Conservation (phyloP, 2,888 invertebrate genomes). For the Drosophila tripunctata region DNA sequence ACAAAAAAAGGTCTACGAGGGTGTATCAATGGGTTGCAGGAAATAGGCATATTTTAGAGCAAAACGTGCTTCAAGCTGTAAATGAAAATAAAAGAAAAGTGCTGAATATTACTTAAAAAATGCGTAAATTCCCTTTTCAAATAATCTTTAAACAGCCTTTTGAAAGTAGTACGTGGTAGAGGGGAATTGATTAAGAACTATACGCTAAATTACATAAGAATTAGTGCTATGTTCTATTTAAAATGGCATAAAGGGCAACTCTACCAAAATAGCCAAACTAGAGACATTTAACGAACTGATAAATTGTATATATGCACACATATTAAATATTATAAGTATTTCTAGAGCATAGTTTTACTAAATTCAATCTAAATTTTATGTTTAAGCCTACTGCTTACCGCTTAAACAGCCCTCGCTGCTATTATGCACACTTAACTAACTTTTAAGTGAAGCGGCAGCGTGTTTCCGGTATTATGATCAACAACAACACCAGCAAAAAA, state of each 20-base stretch:
- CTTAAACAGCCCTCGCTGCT: constrained; percentile 21
- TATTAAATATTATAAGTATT: no score
- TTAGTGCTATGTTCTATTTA: no score
- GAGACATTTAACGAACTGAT: no score
- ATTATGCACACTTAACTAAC: constrained; percentile 24
- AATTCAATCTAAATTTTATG: neutral
- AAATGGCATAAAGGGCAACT: no score
- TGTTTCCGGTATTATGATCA: constrained; percentile 61
- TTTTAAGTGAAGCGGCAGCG: constrained; percentile 26
- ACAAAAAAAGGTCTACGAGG: constrained; percentile 32
- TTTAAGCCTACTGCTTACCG: neutral
- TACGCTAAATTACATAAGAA: no score
- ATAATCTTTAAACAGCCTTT: no score
- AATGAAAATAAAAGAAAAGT: neutral
- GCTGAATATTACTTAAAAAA: neutral
- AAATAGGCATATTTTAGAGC: neutral
- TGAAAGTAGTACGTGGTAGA: no score
- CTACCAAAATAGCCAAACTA: no score
- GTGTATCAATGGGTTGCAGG: neutral
- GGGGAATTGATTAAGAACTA: no score
- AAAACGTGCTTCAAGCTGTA: neutral
- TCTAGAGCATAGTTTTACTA: no score
- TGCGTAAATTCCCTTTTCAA: neutral
- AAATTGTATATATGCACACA: no score
- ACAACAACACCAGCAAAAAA: constrained; percentile 50